Conservation (phyloP, 2,888 invertebrate genomes). For the Mycogona germanica region DNA sequence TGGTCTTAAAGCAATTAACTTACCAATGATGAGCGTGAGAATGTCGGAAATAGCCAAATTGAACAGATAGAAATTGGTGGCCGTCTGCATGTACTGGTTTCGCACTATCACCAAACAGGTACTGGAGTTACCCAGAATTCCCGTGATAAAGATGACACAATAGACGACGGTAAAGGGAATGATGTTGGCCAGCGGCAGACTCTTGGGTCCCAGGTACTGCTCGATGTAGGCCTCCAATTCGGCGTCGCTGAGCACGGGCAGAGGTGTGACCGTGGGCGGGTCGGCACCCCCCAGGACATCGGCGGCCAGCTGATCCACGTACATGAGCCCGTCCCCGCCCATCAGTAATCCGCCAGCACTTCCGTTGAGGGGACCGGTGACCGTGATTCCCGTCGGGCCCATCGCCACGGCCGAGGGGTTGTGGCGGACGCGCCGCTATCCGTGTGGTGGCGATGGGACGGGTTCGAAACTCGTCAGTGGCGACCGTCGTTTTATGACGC, state of each 20-base stretch:
- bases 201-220: slow-evolving; percentile 28
- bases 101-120: slow-evolving; percentile 31
- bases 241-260: not conserved
- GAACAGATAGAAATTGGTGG: slow-evolving; percentile 33
- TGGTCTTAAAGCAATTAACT: slow-evolving; percentile 19
- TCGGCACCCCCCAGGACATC: too few species aligned
- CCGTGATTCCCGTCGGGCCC: too few species aligned
- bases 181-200: slow-evolving; percentile 27
- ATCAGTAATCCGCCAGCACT: too few species aligned
- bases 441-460: too few species aligned
- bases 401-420: too few species aligned
- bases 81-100: slow-evolving; percentile 32
- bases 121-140: slow-evolving; percentile 30
- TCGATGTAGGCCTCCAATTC: slow-evolving; percentile 16
- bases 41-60: slow-evolving; percentile 32
- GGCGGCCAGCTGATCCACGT: too few species aligned
- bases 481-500: too few species aligned
- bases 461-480: too few species aligned
- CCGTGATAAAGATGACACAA: slow-evolving; percentile 30
- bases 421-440: too few species aligned
- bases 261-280: not conserved
- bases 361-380: too few species aligned
- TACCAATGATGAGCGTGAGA: slow-evolving; percentile 31
- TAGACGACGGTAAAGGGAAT: slow-evolving; percentile 31
- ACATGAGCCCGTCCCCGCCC: too few species aligned